phyloP scores from a whole-genome alignment of 2,888 invertebrate genomes.

The Heteromyza rotundicornis region DNA sequence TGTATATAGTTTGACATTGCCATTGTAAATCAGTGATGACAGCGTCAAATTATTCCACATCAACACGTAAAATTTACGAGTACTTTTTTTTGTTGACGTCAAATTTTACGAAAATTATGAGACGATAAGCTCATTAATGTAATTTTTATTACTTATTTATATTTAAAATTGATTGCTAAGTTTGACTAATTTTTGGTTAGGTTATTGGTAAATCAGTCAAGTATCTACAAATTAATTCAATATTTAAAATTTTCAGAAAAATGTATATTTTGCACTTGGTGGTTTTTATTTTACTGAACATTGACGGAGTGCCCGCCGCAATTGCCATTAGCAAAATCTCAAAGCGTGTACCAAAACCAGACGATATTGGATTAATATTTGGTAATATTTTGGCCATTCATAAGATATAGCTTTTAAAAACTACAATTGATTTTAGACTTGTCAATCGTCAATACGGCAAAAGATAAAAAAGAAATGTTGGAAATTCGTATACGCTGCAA shows the following conservation, averaged over 20 bases:
- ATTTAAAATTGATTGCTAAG: too few species aligned
- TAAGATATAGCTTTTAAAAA: neutral
- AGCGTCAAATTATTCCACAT: too few species aligned
- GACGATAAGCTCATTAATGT: too few species aligned
- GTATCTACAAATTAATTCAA: too few species aligned
- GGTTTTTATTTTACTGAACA: neutral
- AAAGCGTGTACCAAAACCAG: slow-evolving; percentile 47
- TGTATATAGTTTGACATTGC: too few species aligned
- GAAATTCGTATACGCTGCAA: slow-evolving; percentile 44
- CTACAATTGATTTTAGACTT: slow-evolving; percentile 42
- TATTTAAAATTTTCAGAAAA: slow-evolving; percentile 7
- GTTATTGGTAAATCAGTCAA: too few species aligned
- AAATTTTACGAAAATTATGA: too few species aligned
- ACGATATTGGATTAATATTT: slow-evolving; percentile 56
- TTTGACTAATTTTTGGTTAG: too few species aligned
- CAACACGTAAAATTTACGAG: too few species aligned
- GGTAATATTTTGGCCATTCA: slow-evolving; percentile 38
- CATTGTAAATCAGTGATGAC: too few species aligned
- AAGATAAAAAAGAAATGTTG: slow-evolving; percentile 37
- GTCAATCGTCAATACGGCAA: slow-evolving; percentile 38
- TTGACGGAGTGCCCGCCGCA: neutral
- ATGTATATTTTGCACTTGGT: slow-evolving; percentile 5
- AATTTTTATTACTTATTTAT: too few species aligned
- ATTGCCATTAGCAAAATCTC: slow-evolving; percentile 32
- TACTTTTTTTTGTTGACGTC: too few species aligned